Percentiles rank a stretch among this genome's conserved stretches.
Evolutionary conservation across 2,113 vertebrate genomes (phyloP).

Genomic region (Ranitomeya variabilis): DNA sequence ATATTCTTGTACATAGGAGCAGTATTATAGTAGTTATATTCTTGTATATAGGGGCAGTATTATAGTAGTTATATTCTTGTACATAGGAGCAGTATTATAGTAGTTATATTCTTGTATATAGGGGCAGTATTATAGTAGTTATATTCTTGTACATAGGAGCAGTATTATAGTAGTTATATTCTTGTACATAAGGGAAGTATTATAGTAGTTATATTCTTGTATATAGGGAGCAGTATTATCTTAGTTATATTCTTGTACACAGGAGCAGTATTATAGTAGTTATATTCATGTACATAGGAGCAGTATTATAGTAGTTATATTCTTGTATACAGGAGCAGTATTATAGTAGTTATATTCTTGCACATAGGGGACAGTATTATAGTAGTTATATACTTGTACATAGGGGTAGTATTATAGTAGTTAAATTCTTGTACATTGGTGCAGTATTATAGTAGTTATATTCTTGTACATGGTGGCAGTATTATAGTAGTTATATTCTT

Average conservation of each 20-base stretch:
- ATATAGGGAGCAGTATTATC: not conserved
- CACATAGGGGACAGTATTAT: no score
- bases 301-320: not conserved
- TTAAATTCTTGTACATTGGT: no score
- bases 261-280: conserved; percentile 8
- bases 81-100: conserved; percentile 3
- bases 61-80: conserved; percentile 16
- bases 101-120: conserved; percentile 4
- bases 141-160: conserved; percentile 6
- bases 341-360: no score
- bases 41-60: not conserved
- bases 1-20: no score
- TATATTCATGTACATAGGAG: not conserved
- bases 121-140: conserved; percentile 12
- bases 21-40: not conserved
- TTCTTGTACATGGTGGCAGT: no score
- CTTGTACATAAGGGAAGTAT: not conserved
- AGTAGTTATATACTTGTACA: not conserved
- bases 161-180: conserved; percentile 21
- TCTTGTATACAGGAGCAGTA: no score
- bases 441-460: no score
- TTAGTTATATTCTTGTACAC: conserved; percentile 3
- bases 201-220: conserved; percentile 15
- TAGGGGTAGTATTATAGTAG: no score
- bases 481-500: no score